Evolutionary conservation across 2,888 invertebrate genomes (phyloP).

Genomic region (Dolomedes plantarius): DNA sequence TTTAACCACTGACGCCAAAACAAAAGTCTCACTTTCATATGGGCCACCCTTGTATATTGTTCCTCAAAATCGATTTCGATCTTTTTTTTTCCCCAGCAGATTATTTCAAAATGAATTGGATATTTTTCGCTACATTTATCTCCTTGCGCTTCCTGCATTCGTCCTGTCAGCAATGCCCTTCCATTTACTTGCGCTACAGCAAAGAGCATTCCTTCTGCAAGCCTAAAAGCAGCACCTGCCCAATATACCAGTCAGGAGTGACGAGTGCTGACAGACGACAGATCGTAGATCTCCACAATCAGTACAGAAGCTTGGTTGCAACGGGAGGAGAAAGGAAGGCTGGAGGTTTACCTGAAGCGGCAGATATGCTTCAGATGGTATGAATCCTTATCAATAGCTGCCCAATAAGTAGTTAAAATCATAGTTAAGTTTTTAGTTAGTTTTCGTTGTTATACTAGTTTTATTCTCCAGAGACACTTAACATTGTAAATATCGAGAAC

Average conservation of each 20-base stretch:
- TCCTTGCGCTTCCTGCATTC: not conserved
- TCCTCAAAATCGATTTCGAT: too few species aligned
- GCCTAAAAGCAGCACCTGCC: not conserved
- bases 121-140: not conserved
- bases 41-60: too few species aligned
- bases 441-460: too few species aligned
- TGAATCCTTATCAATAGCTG: too few species aligned
- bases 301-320: conserved; percentile 56
- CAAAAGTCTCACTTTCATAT: too few species aligned
- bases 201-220: conserved; percentile 13
- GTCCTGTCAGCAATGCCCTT: not conserved
- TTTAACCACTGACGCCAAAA: too few species aligned
- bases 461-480: too few species aligned
- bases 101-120: not conserved
- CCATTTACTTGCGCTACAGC: conserved; percentile 18
- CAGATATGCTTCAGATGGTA: conserved; percentile 69
- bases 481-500: too few species aligned
- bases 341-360: conserved; percentile 49
- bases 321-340: conserved; percentile 47
- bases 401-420: too few species aligned
- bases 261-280: not conserved
- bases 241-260: conserved; percentile 1
- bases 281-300: conserved; percentile 57
- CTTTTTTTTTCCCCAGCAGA: not conserved
- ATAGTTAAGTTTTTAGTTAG: too few species aligned